These are phyloP conservation scores for Drosophila parthenogenetica DNA, from an alignment of 2,888 invertebrate species.

Conservation along the genomic window DNA sequence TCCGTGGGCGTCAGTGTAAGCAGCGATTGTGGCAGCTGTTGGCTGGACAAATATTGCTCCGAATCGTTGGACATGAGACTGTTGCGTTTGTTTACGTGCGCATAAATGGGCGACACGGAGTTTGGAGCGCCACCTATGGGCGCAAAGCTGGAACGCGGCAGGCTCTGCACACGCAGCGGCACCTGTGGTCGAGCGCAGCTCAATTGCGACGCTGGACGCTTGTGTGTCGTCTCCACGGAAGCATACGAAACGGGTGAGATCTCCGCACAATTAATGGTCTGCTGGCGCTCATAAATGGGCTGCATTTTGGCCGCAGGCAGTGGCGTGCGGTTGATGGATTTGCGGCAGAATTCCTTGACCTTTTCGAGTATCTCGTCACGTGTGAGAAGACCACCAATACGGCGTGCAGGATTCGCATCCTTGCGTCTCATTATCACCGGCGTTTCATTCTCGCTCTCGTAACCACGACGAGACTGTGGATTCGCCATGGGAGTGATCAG, in stretches of 20 bases:
- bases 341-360: conserved; percentile 84
- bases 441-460: conserved; percentile 76
- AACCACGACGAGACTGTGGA: conserved; percentile 52
- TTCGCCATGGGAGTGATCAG: conserved; percentile 53
- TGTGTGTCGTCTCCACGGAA: conserved; percentile 80
- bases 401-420: conserved; percentile 44
- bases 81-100: conserved; percentile 83
- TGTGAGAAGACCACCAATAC: conserved; percentile 77
- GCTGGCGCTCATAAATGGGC: conserved; percentile 60
- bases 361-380: conserved; percentile 84
- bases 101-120: conserved; percentile 82
- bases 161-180: conserved; percentile 82
- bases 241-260: conserved; percentile 84
- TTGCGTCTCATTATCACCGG: conserved; percentile 72
- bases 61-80: conserved; percentile 83
- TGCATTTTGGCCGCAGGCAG: conserved; percentile 63
- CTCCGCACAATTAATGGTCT: conserved; percentile 57
- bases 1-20: conserved; percentile 59
- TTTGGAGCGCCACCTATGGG: conserved; percentile 31
- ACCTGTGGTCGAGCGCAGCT: conserved; percentile 81
- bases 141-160: conserved; percentile 64
- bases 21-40: conserved; percentile 49
- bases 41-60: conserved; percentile 79
- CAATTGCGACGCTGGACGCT: conserved; percentile 69
- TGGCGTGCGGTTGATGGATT: conserved; percentile 83